Base-by-base conservation (phyloP, 2,888 invertebrate species). In the Antheraea yamamai region DNA sequence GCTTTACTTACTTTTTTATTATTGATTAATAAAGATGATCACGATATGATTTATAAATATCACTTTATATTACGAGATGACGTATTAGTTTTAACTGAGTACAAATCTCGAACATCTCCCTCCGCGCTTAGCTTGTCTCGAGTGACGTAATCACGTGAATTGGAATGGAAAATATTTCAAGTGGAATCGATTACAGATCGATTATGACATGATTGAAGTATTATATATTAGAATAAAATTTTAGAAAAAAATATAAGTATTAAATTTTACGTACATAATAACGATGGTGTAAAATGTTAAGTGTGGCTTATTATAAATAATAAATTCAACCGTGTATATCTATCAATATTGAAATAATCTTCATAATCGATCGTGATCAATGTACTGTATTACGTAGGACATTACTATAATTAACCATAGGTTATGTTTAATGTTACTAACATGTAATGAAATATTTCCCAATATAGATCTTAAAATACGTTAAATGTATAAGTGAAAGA, bases 61-160 rank as follows among this genome's bases (percentile, higher is more conserved):
- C 85, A 89, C 89, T 89, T 85, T 84, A 86, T 82, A 90, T 83
- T 87, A 84, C 76, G 85, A 90, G 92, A 92, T 94, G 94, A 94
- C 93, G 94, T 94, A 92, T 92, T 92, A 86, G 91, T 88, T 92
- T 90, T 85, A 90, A 88, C 88, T 88, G 88, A 88, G 89, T 89
- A 89, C 89, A 86, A 91, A 89, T 89, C 87, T 88, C 88, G 90
- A 88, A 91, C 92, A 92, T 93, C 87, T 92, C 91, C 89, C 84
- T 85, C 84, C 84, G 85, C 84, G 88, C 90, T 90, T 90, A 91
- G 92, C 93, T 92, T 92, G 91, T 89, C 86, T 85, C 81, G 84
- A 91, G 90, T 91, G 91, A 89, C 89, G 89, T 87, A 87, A 85
- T 87, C 84, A 83, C 81, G 83, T 81, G 81, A 81, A 84, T 81